These are phyloP conservation scores for Epizoanthus ramosus DNA, from an alignment of 92 coral and sea anemone genomes.

Conservation along the genomic window DNA sequence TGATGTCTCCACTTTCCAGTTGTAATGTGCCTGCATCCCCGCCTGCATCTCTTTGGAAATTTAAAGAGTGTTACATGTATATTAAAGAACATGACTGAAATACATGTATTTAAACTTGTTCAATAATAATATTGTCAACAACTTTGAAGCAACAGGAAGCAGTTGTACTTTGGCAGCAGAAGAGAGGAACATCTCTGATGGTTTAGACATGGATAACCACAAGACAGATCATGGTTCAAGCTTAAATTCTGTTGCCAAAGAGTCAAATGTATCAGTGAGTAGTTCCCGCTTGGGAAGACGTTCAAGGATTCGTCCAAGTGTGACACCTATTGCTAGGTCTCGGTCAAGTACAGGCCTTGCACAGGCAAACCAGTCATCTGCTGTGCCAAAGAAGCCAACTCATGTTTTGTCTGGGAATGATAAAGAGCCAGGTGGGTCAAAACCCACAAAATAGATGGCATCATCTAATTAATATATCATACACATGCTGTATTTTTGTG, in stretches of 20 bases:
- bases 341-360: constrained; percentile 32
- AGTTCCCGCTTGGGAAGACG: constrained; percentile 46
- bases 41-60: no score
- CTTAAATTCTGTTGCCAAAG: not conserved
- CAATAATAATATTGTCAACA: no score
- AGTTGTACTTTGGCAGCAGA: not conserved
- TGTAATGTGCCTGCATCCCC: no score
- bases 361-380: not conserved
- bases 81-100: no score
- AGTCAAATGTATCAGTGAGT: not conserved
- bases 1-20: no score
- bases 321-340: constrained; percentile 53
- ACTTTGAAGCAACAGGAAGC: no score
- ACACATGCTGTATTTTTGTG: no score
- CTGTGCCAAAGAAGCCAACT: constrained; percentile 10
- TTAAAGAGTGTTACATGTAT: no score
- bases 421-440: not conserved
- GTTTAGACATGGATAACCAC: not conserved
- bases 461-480: not conserved
- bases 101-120: no score
- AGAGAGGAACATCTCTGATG: not conserved
- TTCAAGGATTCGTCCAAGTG: constrained; percentile 72
- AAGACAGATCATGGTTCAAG: not conserved
- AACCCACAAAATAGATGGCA: not conserved
- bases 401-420: constrained; percentile 1